Percentiles rank a stretch among this genome's conserved stretches.
phyloP scores from a whole-genome alignment of 1,140 invertebrate species.

The Camponotus floridanus region DNA sequence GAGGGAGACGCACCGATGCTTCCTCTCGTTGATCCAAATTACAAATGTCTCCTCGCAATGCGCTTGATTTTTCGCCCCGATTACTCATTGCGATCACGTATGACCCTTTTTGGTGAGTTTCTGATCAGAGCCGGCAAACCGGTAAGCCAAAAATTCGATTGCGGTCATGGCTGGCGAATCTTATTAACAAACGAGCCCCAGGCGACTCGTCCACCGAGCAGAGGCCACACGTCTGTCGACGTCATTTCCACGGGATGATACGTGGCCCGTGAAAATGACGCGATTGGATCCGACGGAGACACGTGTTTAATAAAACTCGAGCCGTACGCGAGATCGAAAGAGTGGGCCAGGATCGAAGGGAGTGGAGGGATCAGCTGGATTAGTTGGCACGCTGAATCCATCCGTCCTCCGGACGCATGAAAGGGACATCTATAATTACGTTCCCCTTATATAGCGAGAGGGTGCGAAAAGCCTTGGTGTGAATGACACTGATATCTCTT shows the following conservation, averaged over 20 bases:
- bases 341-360: slow-evolving; percentile 63
- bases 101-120: not conserved
- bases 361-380: slow-evolving; percentile 72
- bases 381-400: slow-evolving; percentile 71
- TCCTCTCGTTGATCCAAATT: slow-evolving; percentile 4
- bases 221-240: not conserved
- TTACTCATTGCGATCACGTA: slow-evolving; percentile 49
- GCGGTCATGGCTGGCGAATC: not conserved
- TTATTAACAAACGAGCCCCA: slow-evolving; percentile 56
- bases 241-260: slow-evolving; percentile 47
- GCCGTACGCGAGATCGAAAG: slow-evolving; percentile 64
- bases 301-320: slow-evolving; percentile 70
- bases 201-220: not conserved
- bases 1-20: too few species aligned
- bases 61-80: not conserved
- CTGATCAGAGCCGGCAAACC: slow-evolving; percentile 24
- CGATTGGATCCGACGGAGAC: slow-evolving; percentile 58
- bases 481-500: slow-evolving; percentile 77
- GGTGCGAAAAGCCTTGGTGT: slow-evolving; percentile 72
- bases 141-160: slow-evolving; percentile 57
- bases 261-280: slow-evolving; percentile 49
- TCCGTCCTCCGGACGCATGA: slow-evolving; percentile 70
- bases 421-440: slow-evolving; percentile 79
- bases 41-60: not conserved
- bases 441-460: slow-evolving; percentile 71